phyloP scores from a whole-genome alignment of 2,113 vertebrate genomes.

The Alligator sinensis region DNA sequence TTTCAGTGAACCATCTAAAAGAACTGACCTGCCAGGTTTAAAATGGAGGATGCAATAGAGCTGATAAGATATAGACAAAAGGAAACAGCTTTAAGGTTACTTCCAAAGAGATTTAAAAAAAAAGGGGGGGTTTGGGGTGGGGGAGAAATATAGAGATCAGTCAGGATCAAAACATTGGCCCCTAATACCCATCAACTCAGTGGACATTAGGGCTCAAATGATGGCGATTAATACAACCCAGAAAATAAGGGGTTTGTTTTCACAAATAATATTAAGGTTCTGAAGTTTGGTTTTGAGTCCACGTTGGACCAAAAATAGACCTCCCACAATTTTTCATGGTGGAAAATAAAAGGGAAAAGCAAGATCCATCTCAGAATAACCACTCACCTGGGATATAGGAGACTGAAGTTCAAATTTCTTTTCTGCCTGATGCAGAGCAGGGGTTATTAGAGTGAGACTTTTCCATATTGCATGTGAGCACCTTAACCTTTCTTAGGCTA shows the following conservation, averaged over 20 bases:
- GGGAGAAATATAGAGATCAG: background rate
- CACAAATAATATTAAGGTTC: background rate
- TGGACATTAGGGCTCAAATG: background rate
- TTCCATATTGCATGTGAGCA: too few species aligned
- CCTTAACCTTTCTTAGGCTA: too few species aligned
- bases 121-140: background rate
- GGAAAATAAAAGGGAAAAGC: too few species aligned
- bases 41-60: constrained; percentile 29
- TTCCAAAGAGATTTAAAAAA: background rate
- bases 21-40: background rate
- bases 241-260: background rate
- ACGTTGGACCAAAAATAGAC: background rate
- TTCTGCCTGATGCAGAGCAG: too few species aligned
- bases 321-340: too few species aligned
- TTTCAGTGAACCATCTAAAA: constrained; percentile 49
- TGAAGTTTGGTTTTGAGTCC: background rate
- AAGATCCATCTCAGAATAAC: too few species aligned
- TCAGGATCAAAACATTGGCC: background rate
- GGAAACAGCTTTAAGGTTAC: constrained; percentile 29
- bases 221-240: too few species aligned
- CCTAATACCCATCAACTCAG: background rate
- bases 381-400: too few species aligned
- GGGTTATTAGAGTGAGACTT: too few species aligned
- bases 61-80: constrained; percentile 45
- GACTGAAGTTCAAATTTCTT: too few species aligned